Evolutionary conservation across 2,113 vertebrate genomes (phyloP).

Genomic region (Coregonus clupeaformis): DNA sequence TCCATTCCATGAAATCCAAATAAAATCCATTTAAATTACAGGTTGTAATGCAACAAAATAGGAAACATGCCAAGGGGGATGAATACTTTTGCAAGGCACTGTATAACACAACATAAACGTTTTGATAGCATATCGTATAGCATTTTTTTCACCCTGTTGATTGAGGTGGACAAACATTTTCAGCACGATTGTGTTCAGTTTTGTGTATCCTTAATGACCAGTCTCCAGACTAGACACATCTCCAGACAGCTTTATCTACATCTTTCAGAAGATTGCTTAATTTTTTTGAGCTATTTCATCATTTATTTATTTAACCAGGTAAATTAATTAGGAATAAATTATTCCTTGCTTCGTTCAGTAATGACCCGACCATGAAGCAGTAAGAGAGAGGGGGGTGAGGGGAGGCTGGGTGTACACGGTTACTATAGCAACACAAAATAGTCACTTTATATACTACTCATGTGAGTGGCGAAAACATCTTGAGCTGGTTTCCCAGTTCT

Average conservation of each 20-base stretch:
- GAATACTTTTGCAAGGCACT: too few species aligned
- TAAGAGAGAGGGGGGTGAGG: conserved; percentile 11
- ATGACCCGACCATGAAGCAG: conserved; percentile 30
- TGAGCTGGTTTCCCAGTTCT: too few species aligned
- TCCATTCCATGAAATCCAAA: too few species aligned
- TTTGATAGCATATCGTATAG: conserved; percentile 13
- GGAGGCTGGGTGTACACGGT: conserved; percentile 26
- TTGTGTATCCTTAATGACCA: not conserved
- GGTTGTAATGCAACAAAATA: too few species aligned
- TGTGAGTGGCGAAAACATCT: conserved; percentile 39
- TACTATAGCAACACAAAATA: conserved; percentile 52
- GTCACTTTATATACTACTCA: conserved; percentile 18
- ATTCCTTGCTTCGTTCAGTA: not conserved
- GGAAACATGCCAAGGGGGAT: too few species aligned
- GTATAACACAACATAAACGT: not conserved
- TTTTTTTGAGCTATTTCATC: not conserved
- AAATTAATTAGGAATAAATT: conserved; percentile 22
- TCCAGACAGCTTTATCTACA: not conserved
- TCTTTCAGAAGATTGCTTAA: not conserved
- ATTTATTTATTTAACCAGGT: conserved; percentile 20
- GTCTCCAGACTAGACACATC: not conserved
- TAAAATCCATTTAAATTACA: too few species aligned
- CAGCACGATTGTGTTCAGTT: not conserved
- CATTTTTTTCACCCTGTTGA: not conserved
- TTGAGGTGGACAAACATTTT: not conserved